Base-by-base conservation (phyloP, 2,113 vertebrate species). In the Grammomys surdaster region DNA sequence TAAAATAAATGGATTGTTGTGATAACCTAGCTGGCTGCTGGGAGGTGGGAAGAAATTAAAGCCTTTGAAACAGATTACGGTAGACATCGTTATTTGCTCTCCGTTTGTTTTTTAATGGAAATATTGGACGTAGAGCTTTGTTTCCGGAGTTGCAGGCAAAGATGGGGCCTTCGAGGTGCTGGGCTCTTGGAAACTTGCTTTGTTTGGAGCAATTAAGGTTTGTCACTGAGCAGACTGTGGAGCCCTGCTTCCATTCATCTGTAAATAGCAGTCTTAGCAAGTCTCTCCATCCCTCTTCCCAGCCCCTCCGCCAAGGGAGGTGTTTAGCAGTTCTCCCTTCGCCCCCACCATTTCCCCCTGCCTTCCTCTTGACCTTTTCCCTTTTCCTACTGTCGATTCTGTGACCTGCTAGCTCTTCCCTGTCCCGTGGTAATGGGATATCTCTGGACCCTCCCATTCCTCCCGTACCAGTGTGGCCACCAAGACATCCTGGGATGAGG, bases 151-250 rank as follows among this genome's bases (percentile, higher is more conserved):
- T 73, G 7, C 36, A 54, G 78, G 84, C 85, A 48, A 43, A 51
- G 77, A 82, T 65, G 86, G 70, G 89, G 75, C 63, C 78, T 70
- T 80, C 22, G 78, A 56, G 75, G 75, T 8, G 0, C 85, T 89
- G 26, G 73, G 73, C 63, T 1, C 1, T 86, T 92, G n/a, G 73
- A 95, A 94, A 96, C 88, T 93, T 85, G 94, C 91, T 96, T 96
- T 96, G 90, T 95, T 97, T 96, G 89, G 84, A 92, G 91, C 96
- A 91, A 94, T 95, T 93, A 96, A 88, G 84, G 31, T 96, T 93
- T 93, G 93, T 91, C 95, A 76, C 40, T 46, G 95, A 96, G 93
- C 36, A 91, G 77, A 94, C 94, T 76, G 70, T 80, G 91, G 80
- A 67, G 86, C 51, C 19, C 54, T 3, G 54, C 58, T 73, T 80